Base-by-base conservation (phyloP, 1,140 invertebrate genomes). In the Trichonephila clavata region DNA sequence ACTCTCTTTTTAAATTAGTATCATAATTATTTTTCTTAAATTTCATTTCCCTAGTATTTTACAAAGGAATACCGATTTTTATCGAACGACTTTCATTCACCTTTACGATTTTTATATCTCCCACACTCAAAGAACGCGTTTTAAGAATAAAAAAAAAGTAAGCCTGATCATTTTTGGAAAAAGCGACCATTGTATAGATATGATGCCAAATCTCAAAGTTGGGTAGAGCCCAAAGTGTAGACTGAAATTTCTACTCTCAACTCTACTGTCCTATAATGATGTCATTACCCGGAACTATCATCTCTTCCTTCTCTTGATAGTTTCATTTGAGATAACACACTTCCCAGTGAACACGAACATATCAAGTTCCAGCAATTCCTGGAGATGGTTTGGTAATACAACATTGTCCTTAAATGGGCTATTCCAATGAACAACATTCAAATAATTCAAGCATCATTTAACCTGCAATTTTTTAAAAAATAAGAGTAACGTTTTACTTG, bases 271-370 rank as follows among this genome's bases (percentile, higher is more conserved):
- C 27, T 77, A 20, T 32, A 77, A 57, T 6, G 80, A 83, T 13
- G 50, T 13, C 43, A 60, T 84, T 60, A 16, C 83, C 3, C 18
- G 14, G 27, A 77, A 77, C 71, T 77, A 39, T 50, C 83, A n/a
- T 18, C 83, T n/a, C 83, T 60, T 59, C 83, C 50, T 60, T n/a
- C 43, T 24, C 57, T 24, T 59, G 57, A 84, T 84, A 59, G 83
- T 84, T 84, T 84, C 83, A 84, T 84, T 60, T 84, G n/a, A 27
- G 43, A n/a, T n/a, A 84, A 59, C 57, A 84, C 83, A 84, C 43
- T 32, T n/a, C 83, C 14, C 18, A 4, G 20, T 84, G 50, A 16
- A 59, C 83, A 32, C n/a, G 50, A 84, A n/a, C 50, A 57, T 84
- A 21, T 20, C 24, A 59, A 21, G n/a, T 59, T 59, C 57, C 32